These are phyloP conservation scores for Caenorhabditis brenneri DNA, from an alignment of 1,140 invertebrate species.

Conservation along the genomic window DNA sequence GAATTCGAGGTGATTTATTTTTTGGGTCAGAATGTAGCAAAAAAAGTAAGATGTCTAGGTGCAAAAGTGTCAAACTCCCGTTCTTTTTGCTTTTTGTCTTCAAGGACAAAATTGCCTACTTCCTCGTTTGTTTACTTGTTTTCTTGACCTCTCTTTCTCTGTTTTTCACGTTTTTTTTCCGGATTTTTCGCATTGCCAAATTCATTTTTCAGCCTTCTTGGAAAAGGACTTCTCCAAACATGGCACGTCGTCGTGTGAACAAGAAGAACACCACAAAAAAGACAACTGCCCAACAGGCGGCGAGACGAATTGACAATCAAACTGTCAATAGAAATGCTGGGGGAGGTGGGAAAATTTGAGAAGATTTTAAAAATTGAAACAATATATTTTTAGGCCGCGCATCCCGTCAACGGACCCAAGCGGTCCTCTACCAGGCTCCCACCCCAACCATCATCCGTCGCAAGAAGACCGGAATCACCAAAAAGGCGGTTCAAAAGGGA, in stretches of 20 bases:
- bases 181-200: background rate
- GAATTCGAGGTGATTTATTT: background rate
- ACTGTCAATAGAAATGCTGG: background rate
- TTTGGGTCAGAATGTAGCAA: background rate
- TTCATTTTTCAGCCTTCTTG: background rate
- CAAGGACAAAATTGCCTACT: too few species aligned
- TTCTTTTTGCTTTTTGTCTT: too few species aligned
- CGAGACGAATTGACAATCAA: background rate
- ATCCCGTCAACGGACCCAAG: background rate
- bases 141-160: background rate
- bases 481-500: background rate
- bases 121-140: too few species aligned
- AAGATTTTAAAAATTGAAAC: background rate
- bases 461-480: background rate
- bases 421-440: background rate
- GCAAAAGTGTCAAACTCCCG: too few species aligned
- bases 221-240: background rate
- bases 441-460: slow-evolving; percentile 4
- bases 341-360: background rate
- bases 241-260: slow-evolving; percentile 10
- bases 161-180: background rate
- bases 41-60: too few species aligned
- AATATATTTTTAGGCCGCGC: background rate
- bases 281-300: background rate
- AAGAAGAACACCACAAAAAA: background rate